phyloP scores from a whole-genome alignment of 2,797 vertebrate species.

The Gallinago nigripennis region DNA sequence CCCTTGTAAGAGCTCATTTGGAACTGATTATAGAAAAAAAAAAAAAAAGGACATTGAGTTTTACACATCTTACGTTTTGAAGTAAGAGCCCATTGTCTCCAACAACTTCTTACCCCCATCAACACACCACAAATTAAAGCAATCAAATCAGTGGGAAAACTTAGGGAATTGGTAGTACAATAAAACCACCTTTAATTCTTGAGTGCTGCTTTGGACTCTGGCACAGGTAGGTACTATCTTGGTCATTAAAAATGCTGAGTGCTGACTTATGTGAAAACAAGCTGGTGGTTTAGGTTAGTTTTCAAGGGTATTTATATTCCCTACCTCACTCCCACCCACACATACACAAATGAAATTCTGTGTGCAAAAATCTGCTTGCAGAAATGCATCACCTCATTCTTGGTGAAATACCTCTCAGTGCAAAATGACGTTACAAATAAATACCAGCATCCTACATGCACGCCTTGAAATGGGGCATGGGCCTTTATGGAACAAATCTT shows the following conservation, averaged over 20 bases:
- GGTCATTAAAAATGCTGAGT: neutral
- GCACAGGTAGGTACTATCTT: neutral
- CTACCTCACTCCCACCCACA: neutral
- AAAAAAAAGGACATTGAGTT: neutral
- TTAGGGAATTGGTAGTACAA: neutral
- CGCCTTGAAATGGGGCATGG: neutral
- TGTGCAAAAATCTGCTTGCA: neutral
- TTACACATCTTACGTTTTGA: slow-evolving; percentile 32
- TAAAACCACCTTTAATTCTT: neutral
- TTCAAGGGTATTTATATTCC: neutral
- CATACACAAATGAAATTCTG: neutral
- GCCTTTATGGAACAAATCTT: neutral
- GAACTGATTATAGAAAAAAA: slow-evolving; percentile 74
- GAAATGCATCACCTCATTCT: neutral
- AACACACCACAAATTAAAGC: neutral
- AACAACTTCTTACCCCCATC: neutral
- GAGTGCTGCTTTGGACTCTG: neutral
- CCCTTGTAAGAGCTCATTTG: slow-evolving; percentile 68
- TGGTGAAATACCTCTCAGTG: neutral
- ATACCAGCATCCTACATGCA: neutral
- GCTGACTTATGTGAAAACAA: neutral
- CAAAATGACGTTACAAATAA: neutral
- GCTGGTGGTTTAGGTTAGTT: neutral
- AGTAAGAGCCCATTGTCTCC: slow-evolving; percentile 22
- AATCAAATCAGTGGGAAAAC: neutral